phyloP scores from a whole-genome alignment of 1,140 invertebrate species.

The Galendromus occidentalis region DNA sequence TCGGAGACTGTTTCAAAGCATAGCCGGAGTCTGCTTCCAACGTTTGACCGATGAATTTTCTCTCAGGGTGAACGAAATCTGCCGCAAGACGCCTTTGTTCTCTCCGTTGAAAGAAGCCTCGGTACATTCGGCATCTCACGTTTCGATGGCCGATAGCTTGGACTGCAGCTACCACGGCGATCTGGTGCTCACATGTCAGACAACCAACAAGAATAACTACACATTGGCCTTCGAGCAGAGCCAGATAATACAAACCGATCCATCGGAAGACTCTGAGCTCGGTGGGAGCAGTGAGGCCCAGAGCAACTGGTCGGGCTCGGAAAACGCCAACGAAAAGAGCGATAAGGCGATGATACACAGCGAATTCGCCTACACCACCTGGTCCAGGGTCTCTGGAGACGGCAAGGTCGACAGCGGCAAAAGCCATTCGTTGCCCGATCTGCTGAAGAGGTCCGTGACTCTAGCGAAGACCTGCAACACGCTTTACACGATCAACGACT shows the following conservation, averaged over 20 bases:
- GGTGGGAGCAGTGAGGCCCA: slow-evolving; percentile 35
- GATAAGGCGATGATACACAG: slow-evolving; percentile 50
- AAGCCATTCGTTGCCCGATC: slow-evolving; percentile 52
- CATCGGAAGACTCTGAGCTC: slow-evolving; percentile 43
- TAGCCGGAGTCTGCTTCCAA: too few species aligned
- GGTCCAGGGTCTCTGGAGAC: slow-evolving; percentile 48
- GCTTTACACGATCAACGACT: slow-evolving; percentile 19
- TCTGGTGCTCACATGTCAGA: slow-evolving; percentile 55
- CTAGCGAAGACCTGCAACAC: background rate
- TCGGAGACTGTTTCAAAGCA: too few species aligned
- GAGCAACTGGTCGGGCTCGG: slow-evolving; percentile 19
- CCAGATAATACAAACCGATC: slow-evolving; percentile 40
- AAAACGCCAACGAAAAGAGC: slow-evolving; percentile 13
- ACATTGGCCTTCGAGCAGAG: slow-evolving; percentile 81
- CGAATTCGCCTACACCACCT: slow-evolving; percentile 55
- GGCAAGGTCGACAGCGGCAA: slow-evolving; percentile 27
- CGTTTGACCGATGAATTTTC: too few species aligned
- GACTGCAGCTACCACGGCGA: slow-evolving; percentile 62
- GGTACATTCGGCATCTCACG: slow-evolving; percentile 24
- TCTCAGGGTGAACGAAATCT: slow-evolving; percentile 32
- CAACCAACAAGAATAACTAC: slow-evolving; percentile 74
- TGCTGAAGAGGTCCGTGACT: slow-evolving; percentile 27
- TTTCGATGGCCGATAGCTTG: slow-evolving; percentile 69
- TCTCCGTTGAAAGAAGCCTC: slow-evolving; percentile 61
- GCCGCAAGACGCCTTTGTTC: slow-evolving; percentile 68